Percentiles rank a stretch among this genome's conserved stretches.
Evolutionary conservation across 2,797 vertebrate species (phyloP).

Genomic region (Rhabdophis nuchalis): DNA sequence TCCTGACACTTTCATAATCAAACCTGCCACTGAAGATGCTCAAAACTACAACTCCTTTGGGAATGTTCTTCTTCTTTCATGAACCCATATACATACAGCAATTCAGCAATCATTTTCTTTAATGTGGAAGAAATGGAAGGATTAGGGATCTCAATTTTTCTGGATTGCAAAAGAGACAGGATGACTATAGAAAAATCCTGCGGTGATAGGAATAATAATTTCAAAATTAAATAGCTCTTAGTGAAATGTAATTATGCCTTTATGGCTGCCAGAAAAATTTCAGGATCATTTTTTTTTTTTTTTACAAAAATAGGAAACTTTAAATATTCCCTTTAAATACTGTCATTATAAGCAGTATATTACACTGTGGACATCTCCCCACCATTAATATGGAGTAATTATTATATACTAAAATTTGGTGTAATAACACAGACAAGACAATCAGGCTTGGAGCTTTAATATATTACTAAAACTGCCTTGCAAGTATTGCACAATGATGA

Average conservation of each 20-base stretch:
- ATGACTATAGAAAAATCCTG: background rate
- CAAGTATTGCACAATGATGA: background rate
- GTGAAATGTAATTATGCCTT: background rate
- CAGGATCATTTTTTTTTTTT: background rate
- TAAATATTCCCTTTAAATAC: background rate
- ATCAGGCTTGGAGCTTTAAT: background rate
- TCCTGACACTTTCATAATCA: conserved; percentile 59
- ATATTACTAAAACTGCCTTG: background rate
- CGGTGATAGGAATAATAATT: background rate
- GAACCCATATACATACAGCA: conserved; percentile 51
- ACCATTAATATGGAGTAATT: background rate
- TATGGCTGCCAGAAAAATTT: background rate
- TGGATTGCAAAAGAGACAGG: background rate
- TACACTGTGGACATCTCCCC: background rate
- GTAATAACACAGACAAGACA: background rate
- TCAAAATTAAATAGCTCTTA: background rate
- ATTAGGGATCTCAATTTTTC: background rate
- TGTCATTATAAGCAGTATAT: background rate
- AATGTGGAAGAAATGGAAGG: background rate
- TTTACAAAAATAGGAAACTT: background rate
- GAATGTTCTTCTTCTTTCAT: conserved; percentile 61
- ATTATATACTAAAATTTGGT: background rate
- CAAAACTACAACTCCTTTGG: conserved; percentile 59
- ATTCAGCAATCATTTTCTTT: conserved; percentile 45
- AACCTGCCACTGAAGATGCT: conserved; percentile 55